Evolutionary conservation across 2,113 vertebrate species (phyloP), one percentile per base, ranked within the genome.

Genomic region (Ophthalmolycus amberensis): DNA sequence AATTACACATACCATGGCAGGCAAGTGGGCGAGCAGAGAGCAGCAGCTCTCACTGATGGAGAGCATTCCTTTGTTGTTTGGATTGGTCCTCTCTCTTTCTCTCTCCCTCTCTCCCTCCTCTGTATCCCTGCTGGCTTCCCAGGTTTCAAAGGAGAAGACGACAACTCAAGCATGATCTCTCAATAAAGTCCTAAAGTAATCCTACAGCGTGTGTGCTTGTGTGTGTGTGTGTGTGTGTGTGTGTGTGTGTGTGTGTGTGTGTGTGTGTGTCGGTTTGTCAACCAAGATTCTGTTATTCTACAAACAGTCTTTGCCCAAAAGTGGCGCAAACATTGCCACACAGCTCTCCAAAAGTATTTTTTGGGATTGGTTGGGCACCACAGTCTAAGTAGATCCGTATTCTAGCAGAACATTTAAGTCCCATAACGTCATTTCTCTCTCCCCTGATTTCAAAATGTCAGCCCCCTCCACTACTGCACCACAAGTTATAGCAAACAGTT

Each of bases 1-100:
- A 92, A 92, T 91, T 94, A 90, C 89, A 82, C 91, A 90, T 89
- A 88, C 89, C 86, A 83, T 32, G 40, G 85, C 72, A 85, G 86
- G 82, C 87, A 81, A 90, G 88, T 89, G 90, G 83, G 82, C 91
- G 86, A 88, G 80, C 29, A 14, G 75, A 85, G 76, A 72, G 65
- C 66, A 75, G 84, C 46, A 65, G 80, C 77, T 42, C 8, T 25
- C 15, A 72, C 69, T 83, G 87, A 93, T 71, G 74, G 63, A 82
- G 73, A 83, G 77, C 87, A 91, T 92, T 92, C 89, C 83, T 82
- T 38, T 76, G 84, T 87, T 89, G 91, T 89, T 84, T 88, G 70
- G 38, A 75, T 83, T 85, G 84, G 79, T 83, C 71, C 75, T 68
- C 73, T 80, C 38, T 34, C 73, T 63, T 66, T 60, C 34, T 64